Percentiles rank a stretch among this genome's conserved stretches.
These are phyloP conservation scores for Zelostemma sp. DNA, from an alignment of 1,140 invertebrate genomes.

Conservation along the genomic window DNA sequence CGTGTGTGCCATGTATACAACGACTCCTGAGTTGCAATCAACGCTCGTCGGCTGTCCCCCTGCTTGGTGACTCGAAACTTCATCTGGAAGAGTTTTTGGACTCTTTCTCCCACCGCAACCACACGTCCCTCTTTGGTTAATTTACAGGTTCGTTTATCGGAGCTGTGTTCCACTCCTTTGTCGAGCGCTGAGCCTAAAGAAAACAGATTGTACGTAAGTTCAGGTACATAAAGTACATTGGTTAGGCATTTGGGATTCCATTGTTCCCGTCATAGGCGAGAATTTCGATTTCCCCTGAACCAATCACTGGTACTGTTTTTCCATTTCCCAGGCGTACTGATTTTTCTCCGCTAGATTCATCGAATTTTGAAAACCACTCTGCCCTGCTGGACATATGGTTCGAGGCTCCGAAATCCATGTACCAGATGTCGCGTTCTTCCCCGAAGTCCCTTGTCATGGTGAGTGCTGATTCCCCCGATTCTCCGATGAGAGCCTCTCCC, in stretches of 20 bases:
- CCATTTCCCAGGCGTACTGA: conserved; percentile 37
- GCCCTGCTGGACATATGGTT: conserved; percentile 38
- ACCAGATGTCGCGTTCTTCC: conserved; percentile 17
- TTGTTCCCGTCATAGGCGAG: conserved; percentile 23
- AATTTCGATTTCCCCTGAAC: conserved; percentile 34
- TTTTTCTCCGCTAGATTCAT: not conserved
- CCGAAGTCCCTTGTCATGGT: too few relatives aligned
- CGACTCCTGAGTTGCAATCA: too few relatives aligned
- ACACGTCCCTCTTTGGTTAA: conserved; percentile 13
- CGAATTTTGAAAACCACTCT: conserved; percentile 31
- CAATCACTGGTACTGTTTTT: conserved; percentile 21
- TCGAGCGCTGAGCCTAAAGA: conserved; percentile 34
- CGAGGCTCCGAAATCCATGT: conserved; percentile 42
- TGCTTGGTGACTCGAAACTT: conserved; percentile 19
- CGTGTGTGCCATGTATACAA: conserved; percentile 61
- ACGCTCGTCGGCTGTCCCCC: too few relatives aligned
- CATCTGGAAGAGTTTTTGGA: conserved; percentile 22
- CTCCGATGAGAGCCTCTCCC: conserved; percentile 17
- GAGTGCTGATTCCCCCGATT: too few relatives aligned
- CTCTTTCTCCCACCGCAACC: conserved; percentile 19
- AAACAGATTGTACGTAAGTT: conserved; percentile 60
- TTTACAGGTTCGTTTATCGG: conserved; percentile 1
- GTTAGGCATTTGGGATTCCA: conserved; percentile 37
- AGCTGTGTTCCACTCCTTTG: not conserved
- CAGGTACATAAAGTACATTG: conserved; percentile 58